Evolutionary conservation across 2,113 vertebrate species (phyloP), one percentile per base, ranked within the genome.

Genomic region (Cyphomyrus discorhynchus): DNA sequence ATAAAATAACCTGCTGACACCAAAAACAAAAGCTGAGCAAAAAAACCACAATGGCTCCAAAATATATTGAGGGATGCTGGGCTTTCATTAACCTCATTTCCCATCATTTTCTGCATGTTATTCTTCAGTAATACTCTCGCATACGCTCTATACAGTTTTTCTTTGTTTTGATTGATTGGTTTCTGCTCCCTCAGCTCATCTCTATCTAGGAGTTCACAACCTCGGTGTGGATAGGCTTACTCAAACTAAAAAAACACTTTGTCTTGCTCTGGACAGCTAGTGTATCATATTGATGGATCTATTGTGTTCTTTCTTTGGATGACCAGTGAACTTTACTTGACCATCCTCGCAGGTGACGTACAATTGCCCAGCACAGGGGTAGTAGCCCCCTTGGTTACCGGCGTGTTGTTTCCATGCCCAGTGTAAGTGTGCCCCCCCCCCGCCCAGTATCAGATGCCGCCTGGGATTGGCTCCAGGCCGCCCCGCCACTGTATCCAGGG

Each of bases 211-310:
- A 87, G 49, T 87, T 87, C 85, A 53, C 47, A 86, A 50, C 24
- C 84, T 50, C 9, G 11, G 24, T 50, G 45, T 46, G 47, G 84
- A 86, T 50, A 35, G 8, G n/a, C 21, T 27, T 50, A 50, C 11
- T 27, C 47, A 50, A 86, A 50, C 9, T 31, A 86, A 46, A 31
- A 87, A 53, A 87, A 53, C 50, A 53, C 31, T 53, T 56, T 87
- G 27, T 53, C 85, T 87, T 46, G 24, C 47, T 31, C 49, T 87
- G 50, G 85, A 53, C 85, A 87, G 27, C 31, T 52, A 52, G 84
- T 86, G 84, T 31, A 86, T 86, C 84, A 86, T 86, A 19, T 24
- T 86, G 84, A 86, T 86, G 46, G 49, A 86, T 86, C 49, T 56
- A 8, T 53, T 35, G 17, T 46, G 39, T 19, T 19, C 24, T 31